Base-by-base conservation (phyloP, 1,140 invertebrate species). In the Cydia amplana region DNA sequence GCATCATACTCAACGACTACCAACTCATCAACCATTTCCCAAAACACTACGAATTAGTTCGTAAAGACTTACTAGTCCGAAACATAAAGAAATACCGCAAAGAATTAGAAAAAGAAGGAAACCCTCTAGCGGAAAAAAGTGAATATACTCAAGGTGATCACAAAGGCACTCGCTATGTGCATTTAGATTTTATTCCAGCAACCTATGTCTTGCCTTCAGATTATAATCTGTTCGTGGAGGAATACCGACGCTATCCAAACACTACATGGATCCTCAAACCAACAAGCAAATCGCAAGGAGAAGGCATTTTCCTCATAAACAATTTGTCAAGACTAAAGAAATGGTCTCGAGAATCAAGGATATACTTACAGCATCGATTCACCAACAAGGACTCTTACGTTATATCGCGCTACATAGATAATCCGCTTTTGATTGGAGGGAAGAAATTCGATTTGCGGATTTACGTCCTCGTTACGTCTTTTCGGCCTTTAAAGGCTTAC, bases 231-330 rank as follows among this genome's bases (percentile, higher is more conserved):
- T 99, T 99, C 92, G 97, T 98, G 0, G 97, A 99, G 87, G 98
- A 99, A 87, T 99, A 99, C 88, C 91, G 96, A 64, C 98, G 98
- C 88, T 97, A 96, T 75, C 98, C 98, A 0, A 95, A 97, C 79
- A 97, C 97, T 76, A 98, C 98, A 0, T 99, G 98, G 98, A 99
- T 99, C 63, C 98, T 98, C 96, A 98, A 98, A 87, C 98, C 98
- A 0, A 97, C 97, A 86, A 97, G 97, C 3, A 96, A 97, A 85
- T 97, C 96, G 7, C 96, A 97, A 89, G 96, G 96, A 0, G 95
- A 95, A 7, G 96, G 96, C 1, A 97, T 97, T 76, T 97, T 97
- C 85, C 90, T 97, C 0, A 96, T 97, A 60, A 97, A 97, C 82
- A 97, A 97, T 89, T 85, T 97, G 20, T 97, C 96, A 1, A 97